Percentiles rank a stretch among this genome's conserved stretches.
Evolutionary conservation across 1,140 invertebrate genomes (phyloP).

Genomic region (Musca domestica): DNA sequence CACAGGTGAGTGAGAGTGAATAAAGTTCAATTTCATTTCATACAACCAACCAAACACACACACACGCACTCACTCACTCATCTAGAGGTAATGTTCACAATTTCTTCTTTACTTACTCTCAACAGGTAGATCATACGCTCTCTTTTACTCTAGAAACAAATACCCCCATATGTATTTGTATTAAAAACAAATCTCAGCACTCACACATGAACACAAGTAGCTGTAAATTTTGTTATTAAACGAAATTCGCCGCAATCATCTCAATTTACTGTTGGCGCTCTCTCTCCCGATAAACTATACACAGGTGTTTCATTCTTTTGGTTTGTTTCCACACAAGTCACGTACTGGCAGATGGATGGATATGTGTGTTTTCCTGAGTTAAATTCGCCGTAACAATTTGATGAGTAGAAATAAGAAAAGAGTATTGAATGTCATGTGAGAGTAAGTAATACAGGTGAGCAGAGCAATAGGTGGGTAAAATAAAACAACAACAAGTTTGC

Average conservation of each 20-base stretch:
- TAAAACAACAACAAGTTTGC: too few relatives aligned
- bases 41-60: background rate
- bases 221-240: slow-evolving; percentile 18
- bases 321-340: background rate
- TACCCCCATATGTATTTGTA: background rate
- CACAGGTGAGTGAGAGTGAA: slow-evolving; percentile 54
- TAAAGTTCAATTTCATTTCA: slow-evolving; percentile 45
- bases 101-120: background rate
- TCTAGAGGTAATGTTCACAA: too few relatives aligned
- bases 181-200: background rate
- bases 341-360: background rate
- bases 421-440: too few relatives aligned
- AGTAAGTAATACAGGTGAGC: too few relatives aligned
- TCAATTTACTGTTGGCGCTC: background rate
- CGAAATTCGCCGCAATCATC: background rate
- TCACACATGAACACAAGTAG: slow-evolving; percentile 11
- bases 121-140: background rate
- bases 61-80: background rate
- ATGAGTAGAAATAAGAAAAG: too few relatives aligned
- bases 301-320: slow-evolving; percentile 14
- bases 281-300: background rate
- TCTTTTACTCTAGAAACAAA: background rate
- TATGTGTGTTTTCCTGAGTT: too few relatives aligned
- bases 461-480: too few relatives aligned
- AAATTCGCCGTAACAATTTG: too few relatives aligned